phyloP scores from a whole-genome alignment of 2,113 vertebrate genomes.

The Eulemur macaco region DNA sequence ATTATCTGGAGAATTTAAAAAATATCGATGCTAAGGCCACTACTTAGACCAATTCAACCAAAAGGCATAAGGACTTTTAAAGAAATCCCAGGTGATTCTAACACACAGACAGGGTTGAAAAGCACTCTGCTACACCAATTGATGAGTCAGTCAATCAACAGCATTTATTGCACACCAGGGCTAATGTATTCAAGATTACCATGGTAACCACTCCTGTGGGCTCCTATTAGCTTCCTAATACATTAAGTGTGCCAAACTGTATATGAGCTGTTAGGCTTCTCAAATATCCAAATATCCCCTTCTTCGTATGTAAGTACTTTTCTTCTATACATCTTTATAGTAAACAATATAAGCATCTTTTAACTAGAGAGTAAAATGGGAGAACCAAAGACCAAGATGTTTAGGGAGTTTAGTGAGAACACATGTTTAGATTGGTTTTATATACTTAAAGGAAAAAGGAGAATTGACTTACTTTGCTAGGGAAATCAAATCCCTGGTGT shows the following conservation, averaged over 20 bases:
- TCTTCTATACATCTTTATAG: neutral
- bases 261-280: neutral
- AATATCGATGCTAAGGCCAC: neutral
- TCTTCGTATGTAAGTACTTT: neutral
- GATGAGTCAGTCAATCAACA: neutral
- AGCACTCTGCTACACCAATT: neutral
- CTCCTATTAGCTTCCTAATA: neutral
- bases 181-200: neutral
- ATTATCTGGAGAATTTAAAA: neutral
- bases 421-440: neutral
- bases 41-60: neutral
- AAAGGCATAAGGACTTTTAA: neutral
- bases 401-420: conserved; percentile 8
- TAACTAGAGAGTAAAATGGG: neutral
- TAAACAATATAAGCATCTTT: neutral
- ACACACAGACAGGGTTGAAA: neutral
- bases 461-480: neutral
- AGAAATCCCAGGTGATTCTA: conserved; percentile 12
- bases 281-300: neutral
- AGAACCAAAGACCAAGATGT: neutral
- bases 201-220: neutral
- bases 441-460: neutral
- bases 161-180: neutral
- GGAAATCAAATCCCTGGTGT: neutral
- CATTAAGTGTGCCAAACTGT: neutral